phyloP scores from a whole-genome alignment of 1,140 invertebrate genomes.

The Galleria mellonella region DNA sequence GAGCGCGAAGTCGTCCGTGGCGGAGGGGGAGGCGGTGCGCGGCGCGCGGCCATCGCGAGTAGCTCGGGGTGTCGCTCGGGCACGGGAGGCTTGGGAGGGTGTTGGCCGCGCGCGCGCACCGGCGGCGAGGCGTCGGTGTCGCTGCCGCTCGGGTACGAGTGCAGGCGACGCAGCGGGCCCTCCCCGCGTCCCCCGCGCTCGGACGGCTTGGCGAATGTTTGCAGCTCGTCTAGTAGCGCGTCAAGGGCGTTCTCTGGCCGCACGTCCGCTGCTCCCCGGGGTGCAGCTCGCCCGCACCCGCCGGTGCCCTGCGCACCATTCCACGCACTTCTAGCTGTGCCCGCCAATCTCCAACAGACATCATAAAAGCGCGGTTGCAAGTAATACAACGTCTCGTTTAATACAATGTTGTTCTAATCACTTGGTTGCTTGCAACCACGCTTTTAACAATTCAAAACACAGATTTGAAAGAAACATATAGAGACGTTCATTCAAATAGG shows the following conservation, averaged over 20 bases:
- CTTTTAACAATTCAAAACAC: conserved; percentile 32
- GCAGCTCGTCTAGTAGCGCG: conserved; percentile 93
- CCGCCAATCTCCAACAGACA: conserved; percentile 27
- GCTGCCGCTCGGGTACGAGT: conserved; percentile 84
- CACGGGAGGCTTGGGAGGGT: conserved; percentile 81
- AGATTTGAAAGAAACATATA: conserved; percentile 39
- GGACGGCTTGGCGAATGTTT: conserved; percentile 85
- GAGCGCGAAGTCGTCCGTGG: conserved; percentile 88
- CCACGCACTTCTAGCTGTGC: conserved; percentile 42
- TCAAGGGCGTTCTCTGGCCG: conserved; percentile 95
- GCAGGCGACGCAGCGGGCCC: conserved; percentile 81
- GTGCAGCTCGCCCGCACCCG: conserved; percentile 75
- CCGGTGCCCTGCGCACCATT: conserved; percentile 75
- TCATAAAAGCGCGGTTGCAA: conserved; percentile 36
- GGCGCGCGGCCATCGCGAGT: conserved; percentile 78
- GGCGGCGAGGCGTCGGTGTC: conserved; percentile 83
- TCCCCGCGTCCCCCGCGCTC: conserved; percentile 82
- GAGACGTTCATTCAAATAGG: conserved; percentile 51
- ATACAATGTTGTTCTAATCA: background rate
- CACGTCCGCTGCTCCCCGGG: conserved; percentile 72
- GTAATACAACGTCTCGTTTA: conserved; percentile 2
- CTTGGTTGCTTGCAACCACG: conserved; percentile 26
- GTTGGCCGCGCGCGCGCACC: conserved; percentile 72
- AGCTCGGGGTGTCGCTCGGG: conserved; percentile 85
- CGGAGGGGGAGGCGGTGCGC: conserved; percentile 90